Percentiles rank a stretch among this genome's conserved stretches.
Evolutionary conservation across 2,113 vertebrate genomes (phyloP).

Genomic region (Nycticryphes semicollaris): DNA sequence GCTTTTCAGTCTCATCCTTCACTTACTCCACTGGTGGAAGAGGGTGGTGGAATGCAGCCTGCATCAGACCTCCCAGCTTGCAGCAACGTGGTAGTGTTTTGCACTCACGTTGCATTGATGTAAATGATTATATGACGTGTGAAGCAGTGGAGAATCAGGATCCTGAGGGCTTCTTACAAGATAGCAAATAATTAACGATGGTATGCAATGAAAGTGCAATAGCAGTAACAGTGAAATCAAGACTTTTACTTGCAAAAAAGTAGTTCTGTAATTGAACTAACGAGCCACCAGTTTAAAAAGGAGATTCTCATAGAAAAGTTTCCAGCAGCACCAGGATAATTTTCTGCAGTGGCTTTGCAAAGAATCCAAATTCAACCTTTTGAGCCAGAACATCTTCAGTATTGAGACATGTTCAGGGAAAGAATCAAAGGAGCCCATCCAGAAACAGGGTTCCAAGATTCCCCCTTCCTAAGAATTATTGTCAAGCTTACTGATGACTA

Average conservation of each 20-base stretch:
- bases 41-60: background rate
- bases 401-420: background rate
- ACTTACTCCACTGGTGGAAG: background rate
- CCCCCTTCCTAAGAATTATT: background rate
- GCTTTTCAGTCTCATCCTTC: background rate
- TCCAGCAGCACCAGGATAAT: background rate
- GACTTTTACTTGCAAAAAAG: background rate
- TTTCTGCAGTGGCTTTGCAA: background rate
- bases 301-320: background rate
- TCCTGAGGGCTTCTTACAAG: background rate
- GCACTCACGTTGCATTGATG: background rate
- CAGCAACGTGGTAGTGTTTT: background rate
- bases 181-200: background rate
- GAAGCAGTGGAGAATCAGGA: background rate
- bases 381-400: background rate
- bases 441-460: background rate
- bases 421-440: background rate
- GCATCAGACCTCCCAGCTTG: background rate
- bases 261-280: background rate
- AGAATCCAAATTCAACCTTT: background rate
- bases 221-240: background rate
- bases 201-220: background rate
- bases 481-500: background rate
- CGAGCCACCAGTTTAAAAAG: background rate
- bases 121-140: background rate